phyloP scores from a whole-genome alignment of 2,113 vertebrate genomes.

The Ursus arctos region DNA sequence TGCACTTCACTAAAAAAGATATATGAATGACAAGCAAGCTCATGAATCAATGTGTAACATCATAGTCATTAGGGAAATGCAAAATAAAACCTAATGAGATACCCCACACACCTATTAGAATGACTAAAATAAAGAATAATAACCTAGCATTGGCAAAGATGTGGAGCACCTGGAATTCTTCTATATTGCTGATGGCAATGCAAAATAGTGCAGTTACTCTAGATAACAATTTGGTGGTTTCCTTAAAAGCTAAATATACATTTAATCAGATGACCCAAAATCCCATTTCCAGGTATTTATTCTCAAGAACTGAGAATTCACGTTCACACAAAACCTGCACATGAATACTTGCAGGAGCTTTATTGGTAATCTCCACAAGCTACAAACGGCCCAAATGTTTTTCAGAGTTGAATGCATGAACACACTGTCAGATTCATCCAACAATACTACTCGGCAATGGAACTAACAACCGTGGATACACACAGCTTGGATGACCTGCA shows the following conservation, averaged over 20 bases:
- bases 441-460: not conserved
- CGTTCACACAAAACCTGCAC: not conserved
- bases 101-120: not conserved
- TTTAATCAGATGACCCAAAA: not conserved
- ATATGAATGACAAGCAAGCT: not conserved
- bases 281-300: not conserved
- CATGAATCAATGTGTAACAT: not conserved
- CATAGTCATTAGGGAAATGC: not conserved
- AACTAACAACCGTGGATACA: not conserved
- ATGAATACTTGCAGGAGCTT: not conserved
- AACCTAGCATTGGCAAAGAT: not conserved
- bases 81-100: not conserved
- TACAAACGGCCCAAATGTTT: not conserved
- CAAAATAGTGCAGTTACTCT: not conserved
- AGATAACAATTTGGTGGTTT: not conserved
- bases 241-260: not conserved
- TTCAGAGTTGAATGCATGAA: not conserved
- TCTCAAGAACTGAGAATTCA: not conserved
- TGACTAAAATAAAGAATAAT: not conserved
- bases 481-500: not conserved
- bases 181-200: not conserved
- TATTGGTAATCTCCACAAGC: not conserved
- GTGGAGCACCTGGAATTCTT: too few species aligned
- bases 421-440: not conserved
- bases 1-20: not conserved